Base-by-base conservation (phyloP, 2,113 vertebrate species). In the Laterallus jamaicensis region DNA sequence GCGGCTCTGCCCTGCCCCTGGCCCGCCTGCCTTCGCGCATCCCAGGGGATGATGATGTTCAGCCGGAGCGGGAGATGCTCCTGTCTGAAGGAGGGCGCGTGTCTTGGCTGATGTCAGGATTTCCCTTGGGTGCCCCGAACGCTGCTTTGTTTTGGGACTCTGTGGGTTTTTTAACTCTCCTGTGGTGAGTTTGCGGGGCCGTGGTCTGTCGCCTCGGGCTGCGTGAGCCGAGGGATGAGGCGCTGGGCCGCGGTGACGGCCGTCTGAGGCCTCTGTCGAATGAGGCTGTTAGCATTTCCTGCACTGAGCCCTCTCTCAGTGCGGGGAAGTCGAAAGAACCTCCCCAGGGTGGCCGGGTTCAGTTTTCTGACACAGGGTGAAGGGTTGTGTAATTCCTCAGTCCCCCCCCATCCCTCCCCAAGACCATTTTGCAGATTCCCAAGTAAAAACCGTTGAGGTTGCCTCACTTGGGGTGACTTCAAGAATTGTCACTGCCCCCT, bases 181-280 rank as follows among this genome's bases (percentile, higher is more conserved):
- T 28, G 10, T 62, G n/a, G 55, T 2, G 40, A 32, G 66, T 69
- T 63, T 0, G 0, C 7, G 56, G 24, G 31, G 32, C 79, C 0
- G 0, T 77, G 49, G 62, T 66, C 77, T 82, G 26, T 10, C 52
- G 56, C 68, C 59, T 35, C 15, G 25, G 4, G 1, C 22, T 0
- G 39, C 1, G 0, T 32, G 40, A 55, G 16, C 28, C 0, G 8
- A 67, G 37, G 32, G 56, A n/a, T 37, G 55, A 35, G 1, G 0
- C 19, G 31, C 73, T 78, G 26, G 58, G 35, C 69, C 71, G 58
- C 11, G 8, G 12, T 12, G 55, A 2, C 9, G 26, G 12, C 40
- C 26, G 1, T 4, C 29, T 10, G 39, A 76, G 60, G 32, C n/a
- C 4, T 49, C 60, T 73, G 16, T 17, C 20, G n/a, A 8, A 73